phyloP scores from a whole-genome alignment of 2,888 invertebrate species.

The Saturnia pavonia region DNA sequence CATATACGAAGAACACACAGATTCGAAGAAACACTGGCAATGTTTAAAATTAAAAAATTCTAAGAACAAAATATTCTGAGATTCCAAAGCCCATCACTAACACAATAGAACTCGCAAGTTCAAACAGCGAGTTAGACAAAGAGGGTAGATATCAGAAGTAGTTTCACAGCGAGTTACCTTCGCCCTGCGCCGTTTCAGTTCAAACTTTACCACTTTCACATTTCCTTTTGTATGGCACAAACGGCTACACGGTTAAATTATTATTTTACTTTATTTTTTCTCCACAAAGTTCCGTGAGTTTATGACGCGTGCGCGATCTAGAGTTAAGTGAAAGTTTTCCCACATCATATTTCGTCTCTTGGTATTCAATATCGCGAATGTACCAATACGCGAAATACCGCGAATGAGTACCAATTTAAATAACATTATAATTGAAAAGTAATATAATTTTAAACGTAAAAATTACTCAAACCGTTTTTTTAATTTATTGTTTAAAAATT shows the following conservation, averaged over 20 bases:
- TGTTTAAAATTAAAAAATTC: too few species aligned
- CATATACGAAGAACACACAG: too few species aligned
- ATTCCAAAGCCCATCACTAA: conserved; percentile 15
- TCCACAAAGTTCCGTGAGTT: conserved; percentile 45
- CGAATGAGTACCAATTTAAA: too few species aligned
- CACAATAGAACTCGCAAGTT: conserved; percentile 64
- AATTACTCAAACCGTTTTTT: too few species aligned
- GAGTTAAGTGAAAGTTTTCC: neutral
- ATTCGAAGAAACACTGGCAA: too few species aligned
- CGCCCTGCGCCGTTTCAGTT: conserved; percentile 63
- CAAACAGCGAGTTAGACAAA: conserved; percentile 77
- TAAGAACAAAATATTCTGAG: neutral
- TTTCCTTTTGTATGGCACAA: conserved; percentile 73
- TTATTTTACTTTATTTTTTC: conserved; percentile 64
- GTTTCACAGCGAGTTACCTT: conserved; percentile 65
- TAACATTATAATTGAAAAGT: too few species aligned
- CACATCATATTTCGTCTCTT: neutral
- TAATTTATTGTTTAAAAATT: too few species aligned
- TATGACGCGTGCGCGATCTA: conserved; percentile 49
- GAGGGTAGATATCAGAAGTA: conserved; percentile 70
- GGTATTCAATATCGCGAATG: neutral
- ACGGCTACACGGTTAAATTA: conserved; percentile 74
- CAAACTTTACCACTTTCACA: conserved; percentile 75
- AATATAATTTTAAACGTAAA: too few species aligned
- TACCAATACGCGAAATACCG: too few species aligned